Base-by-base conservation (phyloP, 2,113 vertebrate species). In the Burhinus oedicnemus region DNA sequence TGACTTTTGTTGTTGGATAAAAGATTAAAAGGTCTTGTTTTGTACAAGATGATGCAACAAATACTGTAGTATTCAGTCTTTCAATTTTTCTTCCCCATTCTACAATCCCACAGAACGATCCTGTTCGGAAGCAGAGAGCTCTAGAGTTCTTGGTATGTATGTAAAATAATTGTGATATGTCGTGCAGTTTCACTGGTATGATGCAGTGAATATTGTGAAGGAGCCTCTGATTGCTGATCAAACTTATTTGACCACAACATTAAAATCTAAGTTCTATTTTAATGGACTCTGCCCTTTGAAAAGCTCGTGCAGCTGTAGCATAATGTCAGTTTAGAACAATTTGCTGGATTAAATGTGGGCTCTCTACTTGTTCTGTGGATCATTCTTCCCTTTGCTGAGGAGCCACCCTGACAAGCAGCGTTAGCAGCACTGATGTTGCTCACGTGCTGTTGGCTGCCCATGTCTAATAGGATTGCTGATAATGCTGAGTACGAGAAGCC, bases 121-220 rank as follows among this genome's bases (percentile, higher is more conserved):
- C 97, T 72, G 69, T 96, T 95, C 49, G 61, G 84, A 97, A 94
- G 45, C 74, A 93, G 71, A 97, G 95, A 84, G 97, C 95, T 65
- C 62, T 97, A 5, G 79, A 97, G n/a, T 96, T 96, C 79, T 71
- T 97, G 97, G 97, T 97, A 95, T 8, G 94, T 96, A 45, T n/a
- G 18, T 26, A 60, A 55, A 77, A 17, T 83, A n/a, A 66, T 8
- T 27, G 30, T 66, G 47, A 3, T 40, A 13, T 26, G 6, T 64
- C 2, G 5, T 8, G 23, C 38, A 11, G 17, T 65, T 91, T 78
- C 5, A 52, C 19, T 16, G 4, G 13, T 44, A 5, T 2, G 5
- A 38, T 70, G 27, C 68, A 61, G 1, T 32, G 45, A 75, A 26
- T 70, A 15, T 61, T 90, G 38, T 44, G 69, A 70, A 71, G 54